Conservation (phyloP, 2,797 vertebrate genomes). For the Sternotherus odoratus region DNA sequence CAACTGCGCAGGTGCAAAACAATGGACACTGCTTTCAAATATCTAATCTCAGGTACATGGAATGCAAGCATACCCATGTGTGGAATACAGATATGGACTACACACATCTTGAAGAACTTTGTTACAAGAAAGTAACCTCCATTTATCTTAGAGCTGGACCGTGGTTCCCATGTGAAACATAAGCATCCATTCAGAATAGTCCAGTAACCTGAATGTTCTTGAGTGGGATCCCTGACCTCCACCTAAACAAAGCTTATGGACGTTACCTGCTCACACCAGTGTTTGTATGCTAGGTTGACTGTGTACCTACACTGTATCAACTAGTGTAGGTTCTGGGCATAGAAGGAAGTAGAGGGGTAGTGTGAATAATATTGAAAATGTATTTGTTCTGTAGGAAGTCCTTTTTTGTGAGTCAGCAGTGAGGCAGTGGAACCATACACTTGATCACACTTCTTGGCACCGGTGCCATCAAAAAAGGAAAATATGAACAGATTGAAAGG, state of each 20-base stretch:
- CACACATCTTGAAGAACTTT: too few relatives aligned
- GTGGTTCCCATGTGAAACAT: too few relatives aligned
- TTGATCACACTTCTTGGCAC: neutral
- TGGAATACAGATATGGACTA: too few relatives aligned
- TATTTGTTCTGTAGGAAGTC: neutral
- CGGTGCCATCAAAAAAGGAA: neutral
- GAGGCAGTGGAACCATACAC: neutral
- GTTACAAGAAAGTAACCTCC: too few relatives aligned
- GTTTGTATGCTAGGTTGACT: neutral
- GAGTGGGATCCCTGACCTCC: too few relatives aligned
- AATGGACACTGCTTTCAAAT: too few relatives aligned
- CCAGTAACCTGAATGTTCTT: neutral
- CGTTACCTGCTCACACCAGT: neutral
- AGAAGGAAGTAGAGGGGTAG: neutral
- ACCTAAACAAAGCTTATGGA: neutral
- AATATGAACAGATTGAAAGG: neutral
- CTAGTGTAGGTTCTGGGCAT: too few relatives aligned
- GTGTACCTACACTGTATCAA: too few relatives aligned
- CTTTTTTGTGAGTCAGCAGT: neutral
- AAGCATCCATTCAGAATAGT: neutral
- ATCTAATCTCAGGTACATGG: too few relatives aligned
- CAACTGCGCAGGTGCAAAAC: too few relatives aligned
- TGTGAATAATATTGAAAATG: neutral
- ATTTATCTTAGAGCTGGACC: neutral
- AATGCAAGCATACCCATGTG: too few relatives aligned